These are phyloP conservation scores for Esperia sulphurella DNA, from an alignment of 2,888 invertebrate genomes.

Conservation along the genomic window DNA sequence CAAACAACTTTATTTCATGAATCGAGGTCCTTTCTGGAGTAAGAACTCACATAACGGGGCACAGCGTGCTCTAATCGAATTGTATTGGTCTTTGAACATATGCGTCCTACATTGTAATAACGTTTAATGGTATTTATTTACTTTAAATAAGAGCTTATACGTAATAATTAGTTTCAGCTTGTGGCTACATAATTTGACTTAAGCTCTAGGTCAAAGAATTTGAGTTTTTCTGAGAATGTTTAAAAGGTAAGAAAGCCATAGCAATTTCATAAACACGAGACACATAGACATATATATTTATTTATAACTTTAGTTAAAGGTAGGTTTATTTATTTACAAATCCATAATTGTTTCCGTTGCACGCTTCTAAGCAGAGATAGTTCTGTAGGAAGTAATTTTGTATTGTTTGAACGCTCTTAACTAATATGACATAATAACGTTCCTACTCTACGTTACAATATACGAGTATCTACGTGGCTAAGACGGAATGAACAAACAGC, in stretches of 20 bases:
- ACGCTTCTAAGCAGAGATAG: neutral
- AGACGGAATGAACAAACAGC: neutral
- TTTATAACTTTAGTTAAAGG: too few species aligned
- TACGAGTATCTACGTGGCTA: neutral
- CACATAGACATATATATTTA: too few species aligned
- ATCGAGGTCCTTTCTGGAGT: constrained; percentile 30
- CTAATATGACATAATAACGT: constrained; percentile 41
- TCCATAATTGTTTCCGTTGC: neutral
- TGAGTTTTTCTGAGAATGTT: too few species aligned
- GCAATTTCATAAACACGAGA: too few species aligned
- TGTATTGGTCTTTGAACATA: constrained; percentile 4
- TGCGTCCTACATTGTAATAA: neutral
- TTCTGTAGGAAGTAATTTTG: constrained; percentile 31
- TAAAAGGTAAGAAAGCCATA: too few species aligned
- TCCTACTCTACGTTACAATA: neutral
- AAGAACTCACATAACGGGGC: constrained; percentile 12
- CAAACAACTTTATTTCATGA: constrained; percentile 70
- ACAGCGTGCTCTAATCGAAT: constrained; percentile 4
- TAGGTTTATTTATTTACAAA: too few species aligned
- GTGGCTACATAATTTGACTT: too few species aligned
- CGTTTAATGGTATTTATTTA: neutral
- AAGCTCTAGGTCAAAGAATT: too few species aligned
- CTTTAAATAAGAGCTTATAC: neutral
- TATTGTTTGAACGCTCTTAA: constrained; percentile 40
- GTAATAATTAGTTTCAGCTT: neutral